Evolutionary conservation across 2,113 vertebrate genomes (phyloP).

Genomic region (Danionella cerebrum): DNA sequence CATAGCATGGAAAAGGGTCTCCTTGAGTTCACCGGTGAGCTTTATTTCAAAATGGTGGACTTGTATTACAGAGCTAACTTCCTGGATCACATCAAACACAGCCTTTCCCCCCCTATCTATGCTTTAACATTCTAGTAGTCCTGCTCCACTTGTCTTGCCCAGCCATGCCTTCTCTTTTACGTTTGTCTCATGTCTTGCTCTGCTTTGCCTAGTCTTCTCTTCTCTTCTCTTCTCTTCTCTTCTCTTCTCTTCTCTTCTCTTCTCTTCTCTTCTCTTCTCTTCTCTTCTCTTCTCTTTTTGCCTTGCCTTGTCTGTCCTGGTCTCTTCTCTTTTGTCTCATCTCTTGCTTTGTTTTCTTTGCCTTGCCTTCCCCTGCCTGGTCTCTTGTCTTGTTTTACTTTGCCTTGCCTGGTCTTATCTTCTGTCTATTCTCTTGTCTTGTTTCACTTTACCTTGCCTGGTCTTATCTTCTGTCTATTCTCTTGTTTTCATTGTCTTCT

Average conservation of each 20-base stretch:
- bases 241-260: background rate
- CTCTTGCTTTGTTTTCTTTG: no score
- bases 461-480: background rate
- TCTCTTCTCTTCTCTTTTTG: no score
- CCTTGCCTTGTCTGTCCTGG: no score
- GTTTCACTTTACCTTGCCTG: background rate
- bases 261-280: background rate
- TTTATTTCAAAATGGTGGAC: constrained; percentile 56
- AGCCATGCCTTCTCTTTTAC: background rate
- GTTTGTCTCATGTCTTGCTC: background rate
- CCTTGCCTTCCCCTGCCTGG: no score
- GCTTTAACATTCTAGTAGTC: constrained; percentile 16
- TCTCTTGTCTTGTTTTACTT: background rate
- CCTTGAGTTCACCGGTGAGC: constrained; percentile 61
- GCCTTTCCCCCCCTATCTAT: constrained; percentile 9
- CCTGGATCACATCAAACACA: constrained; percentile 71
- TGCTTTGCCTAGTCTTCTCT: background rate
- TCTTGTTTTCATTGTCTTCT: background rate
- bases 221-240: background rate
- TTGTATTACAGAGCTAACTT: constrained; percentile 74
- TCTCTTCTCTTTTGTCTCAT: no score
- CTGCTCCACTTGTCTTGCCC: background rate
- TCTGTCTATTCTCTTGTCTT: background rate
- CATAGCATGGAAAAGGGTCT: constrained; percentile 67
- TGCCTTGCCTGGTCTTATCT: background rate